A percentile compares a stretch with the other conserved stretches of the same genome.
These are phyloP conservation scores for Montipora efflorescens DNA, from an alignment of 64 coral and sea anemone species.

Conservation along the genomic window DNA sequence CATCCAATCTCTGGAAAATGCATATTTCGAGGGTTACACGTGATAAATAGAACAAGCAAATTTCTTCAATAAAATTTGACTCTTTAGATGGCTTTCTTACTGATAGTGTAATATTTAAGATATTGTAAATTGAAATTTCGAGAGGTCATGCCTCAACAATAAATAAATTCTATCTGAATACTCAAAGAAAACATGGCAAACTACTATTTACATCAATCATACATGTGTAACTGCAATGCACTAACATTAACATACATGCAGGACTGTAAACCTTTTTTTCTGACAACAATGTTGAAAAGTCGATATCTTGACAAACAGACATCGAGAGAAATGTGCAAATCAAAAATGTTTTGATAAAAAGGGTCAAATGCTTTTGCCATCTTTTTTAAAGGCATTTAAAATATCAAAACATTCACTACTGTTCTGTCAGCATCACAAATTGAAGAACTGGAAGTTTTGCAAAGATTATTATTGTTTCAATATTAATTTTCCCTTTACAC, in stretches of 20 bases:
- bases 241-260: no score
- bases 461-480: neutral
- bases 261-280: neutral
- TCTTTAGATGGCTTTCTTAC: constrained; percentile 31
- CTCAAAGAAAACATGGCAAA: neutral
- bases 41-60: neutral
- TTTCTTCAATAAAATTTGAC: constrained; percentile 25
- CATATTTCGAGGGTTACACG: neutral
- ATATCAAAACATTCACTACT: neutral
- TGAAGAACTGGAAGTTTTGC: neutral
- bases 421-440: neutral
- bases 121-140: neutral
- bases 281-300: neutral
- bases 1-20: neutral
- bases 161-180: constrained; percentile 43
- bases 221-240: neutral
- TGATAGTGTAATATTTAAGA: neutral
- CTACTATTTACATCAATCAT: constrained; percentile 33
- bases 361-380: neutral
- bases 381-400: constrained; percentile 36
- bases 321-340: neutral
- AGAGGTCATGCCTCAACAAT: constrained; percentile 5
- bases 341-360: neutral
- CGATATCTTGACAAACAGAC: neutral
- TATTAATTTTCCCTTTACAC: neutral